A percentile compares a stretch with the other conserved stretches of the same genome.
phyloP scores from a whole-genome alignment of 2,113 vertebrate species.

The Aythya baeri region DNA sequence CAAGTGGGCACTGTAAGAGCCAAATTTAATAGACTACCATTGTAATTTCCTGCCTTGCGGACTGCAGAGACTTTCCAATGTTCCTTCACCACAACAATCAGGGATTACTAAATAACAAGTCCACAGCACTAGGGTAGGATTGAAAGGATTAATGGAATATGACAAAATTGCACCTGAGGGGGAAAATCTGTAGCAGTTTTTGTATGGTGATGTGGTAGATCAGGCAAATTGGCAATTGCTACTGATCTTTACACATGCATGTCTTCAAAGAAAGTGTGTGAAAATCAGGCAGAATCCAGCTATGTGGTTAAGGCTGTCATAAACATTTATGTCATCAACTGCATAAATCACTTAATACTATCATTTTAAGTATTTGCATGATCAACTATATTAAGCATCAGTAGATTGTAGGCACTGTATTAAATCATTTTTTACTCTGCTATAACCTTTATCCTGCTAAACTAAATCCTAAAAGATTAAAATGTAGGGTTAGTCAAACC shows the following conservation, averaged over 20 bases:
- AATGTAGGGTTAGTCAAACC: conserved; percentile 2
- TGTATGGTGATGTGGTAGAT: conserved; percentile 65
- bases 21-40: conserved; percentile 69
- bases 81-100: conserved; percentile 85
- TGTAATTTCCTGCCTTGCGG: conserved; percentile 82
- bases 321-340: conserved; percentile 60
- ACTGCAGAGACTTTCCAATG: conserved; percentile 81
- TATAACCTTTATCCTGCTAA: conserved; percentile 36
- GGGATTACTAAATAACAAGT: conserved; percentile 81
- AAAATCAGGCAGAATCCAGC: conserved; percentile 48
- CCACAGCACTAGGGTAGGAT: conserved; percentile 72
- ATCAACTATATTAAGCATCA: not conserved
- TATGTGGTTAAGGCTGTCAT: conserved; percentile 46
- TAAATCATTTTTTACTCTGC: conserved; percentile 24
- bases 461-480: conserved; percentile 58
- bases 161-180: conserved; percentile 86
- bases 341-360: conserved; percentile 49
- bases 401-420: not conserved
- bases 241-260: conserved; percentile 61
- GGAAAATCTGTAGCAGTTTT: conserved; percentile 81
- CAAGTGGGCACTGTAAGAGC: conserved; percentile 63
- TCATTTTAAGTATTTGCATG: conserved; percentile 25
- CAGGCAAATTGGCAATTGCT: conserved; percentile 62
- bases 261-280: conserved; percentile 59
- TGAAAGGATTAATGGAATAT: conserved; percentile 88